Evolutionary conservation across 2,888 invertebrate genomes (phyloP).

Genomic region (Parnassius apollo): DNA sequence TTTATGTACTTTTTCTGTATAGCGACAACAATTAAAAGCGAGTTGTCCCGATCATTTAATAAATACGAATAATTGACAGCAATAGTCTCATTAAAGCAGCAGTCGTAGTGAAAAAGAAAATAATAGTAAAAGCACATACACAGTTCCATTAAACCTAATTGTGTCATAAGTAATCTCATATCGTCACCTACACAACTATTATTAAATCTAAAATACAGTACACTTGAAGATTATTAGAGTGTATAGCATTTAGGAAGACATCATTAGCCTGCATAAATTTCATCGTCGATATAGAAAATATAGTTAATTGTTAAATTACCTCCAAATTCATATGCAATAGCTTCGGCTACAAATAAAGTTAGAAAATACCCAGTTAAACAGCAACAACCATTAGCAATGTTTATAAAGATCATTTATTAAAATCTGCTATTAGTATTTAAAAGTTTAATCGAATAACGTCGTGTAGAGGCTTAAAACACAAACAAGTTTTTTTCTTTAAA

Average conservation of each 20-base stretch:
- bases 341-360: constrained; percentile 3
- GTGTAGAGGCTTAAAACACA: too few species aligned
- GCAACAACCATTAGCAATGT: neutral
- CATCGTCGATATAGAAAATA: constrained; percentile 65
- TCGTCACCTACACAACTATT: constrained; percentile 23
- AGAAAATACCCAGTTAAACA: constrained; percentile 12
- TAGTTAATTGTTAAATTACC: constrained; percentile 37
- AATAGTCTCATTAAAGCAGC: constrained; percentile 26
- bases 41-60: constrained; percentile 7
- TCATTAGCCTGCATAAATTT: constrained; percentile 80
- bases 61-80: constrained; percentile 29
- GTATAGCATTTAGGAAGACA: constrained; percentile 81
- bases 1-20: too few species aligned
- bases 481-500: too few species aligned
- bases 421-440: too few species aligned
- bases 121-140: constrained; percentile 4
- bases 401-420: too few species aligned
- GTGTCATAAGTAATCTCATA: constrained; percentile 18
- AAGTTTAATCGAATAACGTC: too few species aligned
- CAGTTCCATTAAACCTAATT: constrained; percentile 10
- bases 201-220: constrained; percentile 62
- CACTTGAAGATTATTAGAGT: constrained; percentile 71
- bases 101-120: constrained; percentile 28
- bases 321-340: constrained; percentile 27
- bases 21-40: constrained; percentile 14